Conservation (phyloP, 1,140 invertebrate species). For the Bombus sylvicola region DNA sequence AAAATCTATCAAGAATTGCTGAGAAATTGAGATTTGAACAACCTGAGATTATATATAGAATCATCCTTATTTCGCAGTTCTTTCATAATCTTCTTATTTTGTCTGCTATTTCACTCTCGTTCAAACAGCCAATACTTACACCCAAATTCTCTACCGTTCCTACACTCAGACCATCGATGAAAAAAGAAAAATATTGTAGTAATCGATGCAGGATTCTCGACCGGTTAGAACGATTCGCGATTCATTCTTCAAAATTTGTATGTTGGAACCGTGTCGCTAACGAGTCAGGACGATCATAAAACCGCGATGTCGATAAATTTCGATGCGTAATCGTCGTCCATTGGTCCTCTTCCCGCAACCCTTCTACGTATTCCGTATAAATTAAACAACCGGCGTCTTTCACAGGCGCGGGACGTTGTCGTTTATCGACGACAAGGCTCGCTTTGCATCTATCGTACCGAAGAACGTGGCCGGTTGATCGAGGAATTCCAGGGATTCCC, state of each 20-base stretch:
- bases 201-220: not conserved
- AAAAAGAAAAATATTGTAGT: not conserved
- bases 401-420: constrained; percentile 56
- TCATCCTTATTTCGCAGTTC: no score
- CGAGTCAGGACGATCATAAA: constrained; percentile 38
- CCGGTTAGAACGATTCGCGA: not conserved
- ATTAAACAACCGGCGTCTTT: constrained; percentile 40
- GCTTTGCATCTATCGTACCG: constrained; percentile 67
- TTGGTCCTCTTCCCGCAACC: not conserved
- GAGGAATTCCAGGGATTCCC: constrained; percentile 66
- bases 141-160: no score
- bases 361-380: constrained; percentile 38
- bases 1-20: not conserved
- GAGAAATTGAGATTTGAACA: no score
- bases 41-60: no score
- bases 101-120: no score
- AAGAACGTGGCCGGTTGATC: constrained; percentile 54
- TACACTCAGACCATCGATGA: no score
- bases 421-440: constrained; percentile 56
- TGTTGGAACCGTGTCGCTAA: not conserved
- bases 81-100: no score
- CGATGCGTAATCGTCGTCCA: constrained; percentile 26
- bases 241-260: constrained; percentile 12
- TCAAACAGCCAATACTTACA: no score
- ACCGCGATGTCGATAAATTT: constrained; percentile 36